Conservation (phyloP, 2,888 invertebrate genomes). For the Athrips mouffetella region DNA sequence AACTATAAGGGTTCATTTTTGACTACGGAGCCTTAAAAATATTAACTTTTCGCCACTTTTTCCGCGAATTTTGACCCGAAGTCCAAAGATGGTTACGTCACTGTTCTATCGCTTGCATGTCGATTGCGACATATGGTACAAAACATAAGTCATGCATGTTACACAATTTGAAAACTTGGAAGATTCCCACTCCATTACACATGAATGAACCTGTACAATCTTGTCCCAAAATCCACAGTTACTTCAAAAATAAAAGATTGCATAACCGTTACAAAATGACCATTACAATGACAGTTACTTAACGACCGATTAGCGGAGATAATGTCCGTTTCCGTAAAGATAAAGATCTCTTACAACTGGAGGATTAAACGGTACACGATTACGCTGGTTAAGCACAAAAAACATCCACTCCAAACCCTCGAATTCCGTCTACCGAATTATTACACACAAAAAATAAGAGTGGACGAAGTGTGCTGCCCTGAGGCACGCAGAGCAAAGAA, state of each 20-base stretch:
- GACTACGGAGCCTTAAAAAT: too few relatives aligned
- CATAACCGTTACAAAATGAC: conserved; percentile 17
- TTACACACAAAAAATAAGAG: conserved; percentile 48
- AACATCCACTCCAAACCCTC: conserved; percentile 40
- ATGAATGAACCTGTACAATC: too few relatives aligned
- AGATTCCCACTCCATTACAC: too few relatives aligned
- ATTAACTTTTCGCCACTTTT: too few relatives aligned
- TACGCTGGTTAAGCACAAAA: conserved; percentile 51
- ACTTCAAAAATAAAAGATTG: background rate
- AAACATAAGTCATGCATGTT: too few relatives aligned
- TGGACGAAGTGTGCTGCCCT: conserved; percentile 50
- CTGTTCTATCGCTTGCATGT: too few relatives aligned
- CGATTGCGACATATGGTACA: too few relatives aligned
- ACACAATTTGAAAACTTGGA: too few relatives aligned
- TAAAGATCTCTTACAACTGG: conserved; percentile 44
- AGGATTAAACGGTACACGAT: conserved; percentile 61
- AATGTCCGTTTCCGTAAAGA: conserved; percentile 52
- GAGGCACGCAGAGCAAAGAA: conserved; percentile 49
- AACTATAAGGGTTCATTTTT: too few relatives aligned
- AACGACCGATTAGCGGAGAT: conserved; percentile 51
- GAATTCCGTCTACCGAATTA: conserved; percentile 54
- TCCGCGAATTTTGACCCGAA: too few relatives aligned
- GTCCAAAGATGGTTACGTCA: too few relatives aligned
- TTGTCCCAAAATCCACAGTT: too few relatives aligned
- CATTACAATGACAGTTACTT: conserved; percentile 19